A percentile compares a stretch with the other conserved stretches of the same genome.
These are phyloP conservation scores for Neogobius melanostomus DNA, from an alignment of 2,113 vertebrate species.

Conservation along the genomic window DNA sequence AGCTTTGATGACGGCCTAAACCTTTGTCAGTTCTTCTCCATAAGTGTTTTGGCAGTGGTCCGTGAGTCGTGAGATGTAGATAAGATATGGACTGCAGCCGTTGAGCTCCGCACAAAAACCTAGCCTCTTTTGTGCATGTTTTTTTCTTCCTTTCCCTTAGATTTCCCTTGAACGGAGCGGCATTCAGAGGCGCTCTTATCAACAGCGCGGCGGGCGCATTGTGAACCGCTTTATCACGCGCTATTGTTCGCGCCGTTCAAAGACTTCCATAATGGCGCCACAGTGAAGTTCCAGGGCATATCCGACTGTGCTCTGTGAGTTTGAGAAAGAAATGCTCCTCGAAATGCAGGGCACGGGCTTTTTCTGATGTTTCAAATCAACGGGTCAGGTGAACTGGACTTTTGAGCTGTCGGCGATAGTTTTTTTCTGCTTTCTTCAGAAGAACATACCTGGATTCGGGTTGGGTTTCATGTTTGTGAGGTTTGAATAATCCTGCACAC, in stretches of 20 bases:
- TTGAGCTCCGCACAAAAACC: not conserved
- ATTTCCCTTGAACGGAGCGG: not conserved
- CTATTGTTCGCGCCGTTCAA: not conserved
- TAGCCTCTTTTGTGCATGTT: not conserved
- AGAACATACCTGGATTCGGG: too few species aligned
- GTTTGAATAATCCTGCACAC: too few species aligned
- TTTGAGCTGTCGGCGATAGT: too few species aligned
- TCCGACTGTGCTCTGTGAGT: not conserved
- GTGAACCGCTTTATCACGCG: not conserved
- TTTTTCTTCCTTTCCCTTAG: not conserved
- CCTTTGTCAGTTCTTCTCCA: not conserved
- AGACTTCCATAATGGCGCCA: not conserved
- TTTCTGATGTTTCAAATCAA: not conserved
- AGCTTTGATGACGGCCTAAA: too few species aligned
- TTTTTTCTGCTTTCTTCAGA: too few species aligned
- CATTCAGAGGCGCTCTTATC: not conserved
- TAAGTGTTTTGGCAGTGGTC: not conserved
- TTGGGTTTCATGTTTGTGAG: too few species aligned
- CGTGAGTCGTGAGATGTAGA: not conserved
- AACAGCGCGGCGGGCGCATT: not conserved
- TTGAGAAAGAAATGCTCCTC: not conserved
- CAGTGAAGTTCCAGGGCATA: not conserved
- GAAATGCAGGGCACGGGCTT: not conserved
- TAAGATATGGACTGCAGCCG: not conserved
- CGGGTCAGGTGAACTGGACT: too few species aligned